Evolutionary conservation across 2,797 vertebrate species (phyloP).

Genomic region (Podargus strigoides): DNA sequence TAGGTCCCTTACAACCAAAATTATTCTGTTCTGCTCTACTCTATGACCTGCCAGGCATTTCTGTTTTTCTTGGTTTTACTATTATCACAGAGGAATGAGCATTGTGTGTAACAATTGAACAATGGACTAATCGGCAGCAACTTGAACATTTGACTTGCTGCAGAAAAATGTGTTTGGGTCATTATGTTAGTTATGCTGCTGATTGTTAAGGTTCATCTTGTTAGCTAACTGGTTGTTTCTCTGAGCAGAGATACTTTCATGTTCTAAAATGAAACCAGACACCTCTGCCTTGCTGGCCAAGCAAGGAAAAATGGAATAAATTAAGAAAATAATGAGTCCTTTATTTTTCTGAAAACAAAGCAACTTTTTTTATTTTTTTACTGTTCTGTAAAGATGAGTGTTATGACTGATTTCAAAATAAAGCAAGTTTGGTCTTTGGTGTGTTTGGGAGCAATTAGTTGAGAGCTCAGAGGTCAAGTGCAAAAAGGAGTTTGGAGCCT

Average conservation of each 20-base stretch:
- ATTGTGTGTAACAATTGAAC: neutral
- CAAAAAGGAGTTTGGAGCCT: neutral
- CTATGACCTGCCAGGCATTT: neutral
- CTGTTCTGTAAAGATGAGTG: neutral
- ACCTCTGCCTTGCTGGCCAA: neutral
- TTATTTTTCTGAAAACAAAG: neutral
- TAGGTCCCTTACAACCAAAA: neutral
- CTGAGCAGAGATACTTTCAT: neutral
- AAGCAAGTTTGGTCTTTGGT: neutral
- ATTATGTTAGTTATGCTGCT: neutral
- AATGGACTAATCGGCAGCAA: neutral
- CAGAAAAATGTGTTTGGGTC: neutral
- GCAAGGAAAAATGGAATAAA: neutral
- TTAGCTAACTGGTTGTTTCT: neutral
- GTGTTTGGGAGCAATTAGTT: neutral
- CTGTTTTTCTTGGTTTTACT: neutral
- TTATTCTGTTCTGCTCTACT: neutral
- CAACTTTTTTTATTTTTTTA: neutral
- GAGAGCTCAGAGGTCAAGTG: neutral
- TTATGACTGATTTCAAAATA: neutral
- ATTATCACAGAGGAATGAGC: neutral
- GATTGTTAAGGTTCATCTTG: neutral
- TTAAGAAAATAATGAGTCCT: neutral
- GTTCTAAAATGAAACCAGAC: neutral
- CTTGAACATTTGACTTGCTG: neutral